Conservation (phyloP, 1,140 invertebrate species). For the Brachionus calyciflorus region DNA sequence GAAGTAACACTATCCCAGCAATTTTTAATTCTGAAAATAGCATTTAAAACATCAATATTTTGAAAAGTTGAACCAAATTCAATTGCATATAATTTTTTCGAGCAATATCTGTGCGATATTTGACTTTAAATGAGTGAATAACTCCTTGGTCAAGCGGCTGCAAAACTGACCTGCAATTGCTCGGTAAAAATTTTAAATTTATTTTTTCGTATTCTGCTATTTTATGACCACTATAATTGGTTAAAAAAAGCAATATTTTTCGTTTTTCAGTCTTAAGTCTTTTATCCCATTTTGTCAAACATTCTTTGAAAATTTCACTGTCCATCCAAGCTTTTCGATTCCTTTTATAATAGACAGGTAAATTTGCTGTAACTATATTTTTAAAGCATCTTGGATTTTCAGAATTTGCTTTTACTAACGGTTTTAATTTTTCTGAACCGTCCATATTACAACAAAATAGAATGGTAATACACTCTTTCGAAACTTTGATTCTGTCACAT, state of each 20-base stretch:
- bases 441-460: no score
- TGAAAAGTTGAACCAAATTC: no score
- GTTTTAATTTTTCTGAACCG: constrained; percentile 49
- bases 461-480: no score
- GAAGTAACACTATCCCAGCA: no score
- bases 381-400: constrained; percentile 50
- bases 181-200: not conserved
- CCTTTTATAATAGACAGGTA: constrained; percentile 48
- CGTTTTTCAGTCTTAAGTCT: not conserved
- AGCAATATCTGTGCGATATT: no score
- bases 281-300: constrained; percentile 45
- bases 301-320: constrained; percentile 50
- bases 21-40: no score
- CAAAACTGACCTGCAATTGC: not conserved
- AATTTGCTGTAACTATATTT: constrained; percentile 41
- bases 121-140: not conserved
- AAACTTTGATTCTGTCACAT: no score
- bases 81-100: no score
- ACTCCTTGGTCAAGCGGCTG: not conserved
- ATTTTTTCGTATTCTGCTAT: not conserved
- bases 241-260: not conserved
- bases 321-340: constrained; percentile 50
- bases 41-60: no score
- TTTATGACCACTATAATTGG: not conserved
- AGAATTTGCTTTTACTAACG: constrained; percentile 50